Conservation (phyloP, 2,888 invertebrate genomes). For the Ectemnius continuus region DNA sequence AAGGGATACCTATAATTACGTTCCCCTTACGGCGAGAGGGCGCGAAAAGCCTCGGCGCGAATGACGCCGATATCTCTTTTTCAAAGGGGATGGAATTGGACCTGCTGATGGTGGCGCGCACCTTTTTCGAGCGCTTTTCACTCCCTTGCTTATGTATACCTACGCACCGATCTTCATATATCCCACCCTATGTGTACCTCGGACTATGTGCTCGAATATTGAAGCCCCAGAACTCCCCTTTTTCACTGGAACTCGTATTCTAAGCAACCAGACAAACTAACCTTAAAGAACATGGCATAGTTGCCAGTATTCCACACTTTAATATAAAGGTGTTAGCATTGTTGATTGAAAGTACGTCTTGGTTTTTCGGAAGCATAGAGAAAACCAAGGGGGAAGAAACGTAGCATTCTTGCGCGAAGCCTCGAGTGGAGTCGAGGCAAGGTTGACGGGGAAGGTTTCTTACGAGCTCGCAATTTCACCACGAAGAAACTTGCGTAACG, state of each 20-base stretch:
- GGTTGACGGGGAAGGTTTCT: too few relatives aligned
- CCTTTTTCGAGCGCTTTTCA: slow-evolving; percentile 44
- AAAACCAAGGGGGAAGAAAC: neutral
- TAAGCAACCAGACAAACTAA: too few relatives aligned
- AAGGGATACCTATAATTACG: slow-evolving; percentile 68
- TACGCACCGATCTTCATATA: neutral
- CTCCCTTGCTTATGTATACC: slow-evolving; percentile 12
- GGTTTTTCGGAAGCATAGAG: too few relatives aligned
- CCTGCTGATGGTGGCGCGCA: slow-evolving; percentile 40
- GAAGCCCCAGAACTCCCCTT: too few relatives aligned
- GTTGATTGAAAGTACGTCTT: too few relatives aligned
- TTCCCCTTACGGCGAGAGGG: slow-evolving; percentile 59
- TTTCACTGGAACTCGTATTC: too few relatives aligned
- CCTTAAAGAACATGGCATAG: too few relatives aligned
- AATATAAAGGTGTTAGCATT: too few relatives aligned
- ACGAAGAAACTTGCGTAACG: slow-evolving; percentile 19
- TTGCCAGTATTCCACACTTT: too few relatives aligned
- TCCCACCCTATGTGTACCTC: too few relatives aligned
- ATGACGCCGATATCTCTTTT: slow-evolving; percentile 65
- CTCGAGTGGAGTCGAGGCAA: neutral
- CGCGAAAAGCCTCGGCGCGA: slow-evolving; percentile 63
- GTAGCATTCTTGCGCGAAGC: slow-evolving; percentile 2
- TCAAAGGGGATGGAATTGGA: slow-evolving; percentile 64
- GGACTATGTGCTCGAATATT: too few relatives aligned
- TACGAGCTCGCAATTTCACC: too few relatives aligned